Conservation (phyloP, 2,888 invertebrate genomes). For the Pseudococcus viburni region DNA sequence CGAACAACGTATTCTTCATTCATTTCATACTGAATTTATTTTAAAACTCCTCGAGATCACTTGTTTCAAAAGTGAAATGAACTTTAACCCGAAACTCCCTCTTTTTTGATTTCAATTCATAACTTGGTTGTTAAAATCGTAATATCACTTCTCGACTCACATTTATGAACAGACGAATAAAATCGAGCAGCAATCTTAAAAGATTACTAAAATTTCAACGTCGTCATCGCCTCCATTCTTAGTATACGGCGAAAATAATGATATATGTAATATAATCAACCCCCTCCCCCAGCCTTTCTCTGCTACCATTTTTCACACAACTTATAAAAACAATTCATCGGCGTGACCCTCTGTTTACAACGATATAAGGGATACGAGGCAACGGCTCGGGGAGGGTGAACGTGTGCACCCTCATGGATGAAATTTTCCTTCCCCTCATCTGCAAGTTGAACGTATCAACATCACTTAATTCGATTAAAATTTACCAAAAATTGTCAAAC, state of each 20-base stretch:
- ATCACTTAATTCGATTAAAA: constrained; percentile 54
- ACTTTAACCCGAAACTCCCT: no score
- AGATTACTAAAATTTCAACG: constrained; percentile 42
- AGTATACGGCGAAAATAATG: constrained; percentile 12
- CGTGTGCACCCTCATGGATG: background rate
- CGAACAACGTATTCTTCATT: no score
- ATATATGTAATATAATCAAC: constrained; percentile 48
- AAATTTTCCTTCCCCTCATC: background rate
- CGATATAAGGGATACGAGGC: background rate
- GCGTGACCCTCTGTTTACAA: constrained; percentile 29
- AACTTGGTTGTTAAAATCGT: background rate
- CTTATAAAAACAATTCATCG: constrained; percentile 54
- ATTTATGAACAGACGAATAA: background rate
- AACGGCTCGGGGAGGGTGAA: background rate
- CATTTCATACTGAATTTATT: no score
- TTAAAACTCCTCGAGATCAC: no score
- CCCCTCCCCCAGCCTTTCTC: background rate
- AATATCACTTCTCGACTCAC: background rate
- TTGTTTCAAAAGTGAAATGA: no score
- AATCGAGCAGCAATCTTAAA: constrained; percentile 36
- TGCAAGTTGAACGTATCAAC: background rate
- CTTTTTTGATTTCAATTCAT: background rate
- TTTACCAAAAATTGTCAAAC: constrained; percentile 31
- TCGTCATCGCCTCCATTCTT: background rate
- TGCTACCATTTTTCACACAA: background rate